Evolutionary conservation across 2,113 vertebrate species (phyloP).

Genomic region (human (Homo sapiens)): GRCh38 chr9:8440001-8440500

Average conservation of each 20-base stretch:
- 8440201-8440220: background rate
- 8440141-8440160: background rate
- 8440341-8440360: no score
- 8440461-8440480: no score
- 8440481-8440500: no score
- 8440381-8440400: no score
- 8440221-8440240: background rate
- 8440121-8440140: conserved; percentile 1
- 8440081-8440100: background rate
- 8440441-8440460: no score
- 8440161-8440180: background rate
- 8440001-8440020: background rate
- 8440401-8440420: no score
- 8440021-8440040: background rate
- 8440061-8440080: background rate
- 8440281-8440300: conserved; percentile 5
- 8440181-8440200: background rate
- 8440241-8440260: background rate
- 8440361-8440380: no score
- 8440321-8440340: no score
- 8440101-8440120: background rate
- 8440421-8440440: no score
- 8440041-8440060: background rate
- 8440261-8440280: background rate
- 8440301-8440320: background rate